Evolutionary conservation across 2,888 invertebrate species (phyloP).

Genomic region (Cephonodes hylas): DNA sequence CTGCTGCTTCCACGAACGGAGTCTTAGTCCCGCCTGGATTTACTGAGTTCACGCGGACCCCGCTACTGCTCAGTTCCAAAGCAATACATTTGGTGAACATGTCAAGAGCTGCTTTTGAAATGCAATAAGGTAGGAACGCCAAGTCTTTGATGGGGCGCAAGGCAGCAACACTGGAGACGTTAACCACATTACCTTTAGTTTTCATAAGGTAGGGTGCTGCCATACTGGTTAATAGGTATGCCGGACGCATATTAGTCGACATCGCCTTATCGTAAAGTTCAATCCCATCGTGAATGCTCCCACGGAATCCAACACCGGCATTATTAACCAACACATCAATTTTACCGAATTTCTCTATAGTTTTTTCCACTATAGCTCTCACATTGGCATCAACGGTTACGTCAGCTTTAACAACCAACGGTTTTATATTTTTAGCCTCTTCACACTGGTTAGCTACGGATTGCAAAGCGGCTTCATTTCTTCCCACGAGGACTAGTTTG

Average conservation of each 20-base stretch:
- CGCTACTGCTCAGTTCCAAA: constrained; percentile 87
- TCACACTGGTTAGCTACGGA: constrained; percentile 82
- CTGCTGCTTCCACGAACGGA: constrained; percentile 79
- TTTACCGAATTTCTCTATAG: constrained; percentile 84
- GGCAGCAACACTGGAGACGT: constrained; percentile 96
- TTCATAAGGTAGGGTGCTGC: constrained; percentile 90
- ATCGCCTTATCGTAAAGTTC: constrained; percentile 92
- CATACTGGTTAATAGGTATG: constrained; percentile 89
- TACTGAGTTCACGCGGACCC: constrained; percentile 92
- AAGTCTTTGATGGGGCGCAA: constrained; percentile 80
- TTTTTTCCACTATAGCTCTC: constrained; percentile 83
- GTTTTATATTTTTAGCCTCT: constrained; percentile 59
- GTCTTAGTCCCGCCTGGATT: constrained; percentile 97
- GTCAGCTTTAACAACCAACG: constrained; percentile 83
- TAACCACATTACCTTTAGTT: constrained; percentile 92
- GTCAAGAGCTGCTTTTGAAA: constrained; percentile 96
- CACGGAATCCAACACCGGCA: constrained; percentile 89
- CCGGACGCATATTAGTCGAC: constrained; percentile 89
- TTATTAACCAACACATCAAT: constrained; percentile 92
- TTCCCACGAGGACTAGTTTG: constrained; percentile 83
- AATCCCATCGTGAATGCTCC: constrained; percentile 89
- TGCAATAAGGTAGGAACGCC: constrained; percentile 91
- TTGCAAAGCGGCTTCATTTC: constrained; percentile 85
- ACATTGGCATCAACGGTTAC: constrained; percentile 85
- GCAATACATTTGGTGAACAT: constrained; percentile 95